Conservation (phyloP, 2,797 vertebrate genomes). For the Sarcoramphus papa region DNA sequence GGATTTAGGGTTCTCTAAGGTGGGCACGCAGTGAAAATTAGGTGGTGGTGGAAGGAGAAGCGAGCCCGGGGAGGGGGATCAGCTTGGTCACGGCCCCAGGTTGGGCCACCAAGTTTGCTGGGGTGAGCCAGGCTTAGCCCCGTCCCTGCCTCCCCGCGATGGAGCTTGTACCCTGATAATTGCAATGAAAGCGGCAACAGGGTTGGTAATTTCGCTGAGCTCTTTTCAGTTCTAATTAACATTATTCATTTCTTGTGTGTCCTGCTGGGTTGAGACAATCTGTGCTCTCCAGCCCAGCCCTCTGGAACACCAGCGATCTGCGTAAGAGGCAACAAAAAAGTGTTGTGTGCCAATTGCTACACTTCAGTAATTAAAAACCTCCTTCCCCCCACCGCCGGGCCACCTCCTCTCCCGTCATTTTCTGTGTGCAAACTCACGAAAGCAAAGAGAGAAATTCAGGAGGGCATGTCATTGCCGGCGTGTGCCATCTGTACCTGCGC, state of each 20-base stretch:
- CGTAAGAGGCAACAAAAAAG: constrained; percentile 42
- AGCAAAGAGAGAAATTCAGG: neutral
- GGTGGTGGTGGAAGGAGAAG: neutral
- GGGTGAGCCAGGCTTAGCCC: neutral
- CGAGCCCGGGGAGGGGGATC: neutral
- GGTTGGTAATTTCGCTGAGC: constrained; percentile 53
- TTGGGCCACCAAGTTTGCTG: neutral
- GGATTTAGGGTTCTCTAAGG: neutral
- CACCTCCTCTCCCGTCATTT: neutral
- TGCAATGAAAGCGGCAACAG: constrained; percentile 29
- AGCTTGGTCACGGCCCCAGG: neutral
- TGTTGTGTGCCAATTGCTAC: constrained; percentile 1
- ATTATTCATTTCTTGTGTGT: constrained; percentile 63
- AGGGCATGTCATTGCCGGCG: neutral
- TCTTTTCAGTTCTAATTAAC: constrained; percentile 67
- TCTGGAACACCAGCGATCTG: constrained; percentile 41
- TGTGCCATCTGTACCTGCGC: neutral
- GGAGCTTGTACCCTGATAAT: constrained; percentile 27
- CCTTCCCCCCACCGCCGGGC: neutral
- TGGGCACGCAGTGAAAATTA: neutral
- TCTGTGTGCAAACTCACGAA: neutral
- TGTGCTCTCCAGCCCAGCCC: constrained; percentile 48
- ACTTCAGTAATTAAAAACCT: constrained; percentile 42
- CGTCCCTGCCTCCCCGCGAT: neutral
- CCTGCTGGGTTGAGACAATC: constrained; percentile 65